A percentile compares a stretch with the other conserved stretches of the same genome.
These are phyloP conservation scores for Cabera pusaria DNA, from an alignment of 2,888 invertebrate species.

Conservation along the genomic window DNA sequence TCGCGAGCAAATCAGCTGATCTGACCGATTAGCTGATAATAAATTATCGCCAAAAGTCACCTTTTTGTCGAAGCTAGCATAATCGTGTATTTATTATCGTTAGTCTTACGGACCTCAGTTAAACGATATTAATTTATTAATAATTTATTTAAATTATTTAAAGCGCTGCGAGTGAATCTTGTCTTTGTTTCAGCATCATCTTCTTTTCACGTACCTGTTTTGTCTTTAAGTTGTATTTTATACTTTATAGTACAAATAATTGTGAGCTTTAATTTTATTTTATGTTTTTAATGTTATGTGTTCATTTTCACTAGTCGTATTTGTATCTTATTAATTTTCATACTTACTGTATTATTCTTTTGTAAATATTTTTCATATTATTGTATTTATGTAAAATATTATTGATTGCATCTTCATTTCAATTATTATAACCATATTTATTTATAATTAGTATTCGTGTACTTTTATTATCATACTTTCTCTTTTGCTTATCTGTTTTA, in stretches of 20 bases:
- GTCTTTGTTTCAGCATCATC: conserved; percentile 46
- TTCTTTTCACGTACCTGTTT: conserved; percentile 65
- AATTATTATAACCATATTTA: conserved; percentile 35
- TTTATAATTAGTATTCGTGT: no score
- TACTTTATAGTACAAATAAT: conserved; percentile 60
- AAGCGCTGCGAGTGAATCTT: conserved; percentile 63
- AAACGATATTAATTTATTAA: conserved; percentile 65
- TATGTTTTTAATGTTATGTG: conserved; percentile 46
- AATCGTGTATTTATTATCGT: conserved; percentile 28
- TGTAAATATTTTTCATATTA: conserved; percentile 75
- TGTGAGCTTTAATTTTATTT: conserved; percentile 60
- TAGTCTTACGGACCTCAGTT: conserved; percentile 63
- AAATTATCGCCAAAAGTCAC: conserved; percentile 15
- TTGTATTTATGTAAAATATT: conserved; percentile 69
- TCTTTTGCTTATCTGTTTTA: conserved; percentile 43
- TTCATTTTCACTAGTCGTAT: conserved; percentile 55
- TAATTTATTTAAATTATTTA: conserved; percentile 74
- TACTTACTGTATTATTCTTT: conserved; percentile 63
- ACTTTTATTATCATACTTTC: conserved; percentile 33
- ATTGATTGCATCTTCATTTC: conserved; percentile 66
- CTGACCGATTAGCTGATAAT: conserved; percentile 7
- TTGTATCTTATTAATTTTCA: conserved; percentile 13
- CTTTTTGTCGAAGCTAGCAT: conserved; percentile 48
- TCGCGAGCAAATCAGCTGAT: conserved; percentile 33
- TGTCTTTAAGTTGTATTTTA: conserved; percentile 44